phyloP scores from a whole-genome alignment of 2,797 vertebrate genomes.

The Syngnathus acus region DNA sequence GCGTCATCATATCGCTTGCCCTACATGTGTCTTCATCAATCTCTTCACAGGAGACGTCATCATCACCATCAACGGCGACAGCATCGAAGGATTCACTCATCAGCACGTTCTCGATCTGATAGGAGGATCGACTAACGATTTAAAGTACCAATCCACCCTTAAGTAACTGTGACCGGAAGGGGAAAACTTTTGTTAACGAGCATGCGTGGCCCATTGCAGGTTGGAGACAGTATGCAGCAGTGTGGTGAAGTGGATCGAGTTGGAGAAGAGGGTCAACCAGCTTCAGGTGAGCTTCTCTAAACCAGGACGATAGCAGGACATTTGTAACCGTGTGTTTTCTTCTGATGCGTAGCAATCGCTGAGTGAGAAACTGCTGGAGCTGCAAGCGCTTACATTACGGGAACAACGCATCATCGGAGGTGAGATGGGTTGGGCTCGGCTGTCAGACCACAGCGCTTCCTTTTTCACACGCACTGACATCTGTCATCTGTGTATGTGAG shows the following conservation, averaged over 20 bases:
- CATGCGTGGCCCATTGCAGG: conserved; percentile 55
- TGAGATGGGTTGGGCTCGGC: conserved; percentile 55
- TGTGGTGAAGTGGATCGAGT: conserved; percentile 79
- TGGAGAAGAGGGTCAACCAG: conserved; percentile 78
- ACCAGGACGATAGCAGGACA: neutral
- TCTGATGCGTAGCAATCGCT: conserved; percentile 74
- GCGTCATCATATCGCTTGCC: neutral
- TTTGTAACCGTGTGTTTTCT: neutral
- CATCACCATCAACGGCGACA: conserved; percentile 77
- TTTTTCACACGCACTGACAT: conserved; percentile 12
- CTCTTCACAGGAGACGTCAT: conserved; percentile 79
- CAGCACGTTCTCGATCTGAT: conserved; percentile 81
- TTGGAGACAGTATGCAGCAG: conserved; percentile 82
- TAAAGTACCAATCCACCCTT: conserved; percentile 67
- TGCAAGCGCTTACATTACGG: conserved; percentile 76
- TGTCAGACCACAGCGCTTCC: conserved; percentile 65
- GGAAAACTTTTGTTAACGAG: neutral
- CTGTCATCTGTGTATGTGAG: neutral
- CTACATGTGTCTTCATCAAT: neutral
- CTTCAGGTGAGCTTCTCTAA: conserved; percentile 75
- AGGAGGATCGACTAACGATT: conserved; percentile 75
- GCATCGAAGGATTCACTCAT: conserved; percentile 75
- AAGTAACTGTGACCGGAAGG: too few species aligned
- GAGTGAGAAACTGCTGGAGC: conserved; percentile 78
- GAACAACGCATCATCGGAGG: conserved; percentile 80